Evolutionary conservation across 92 coral and sea anemone genomes (phyloP).

Genomic region (Micromussa lordhowensis): DNA sequence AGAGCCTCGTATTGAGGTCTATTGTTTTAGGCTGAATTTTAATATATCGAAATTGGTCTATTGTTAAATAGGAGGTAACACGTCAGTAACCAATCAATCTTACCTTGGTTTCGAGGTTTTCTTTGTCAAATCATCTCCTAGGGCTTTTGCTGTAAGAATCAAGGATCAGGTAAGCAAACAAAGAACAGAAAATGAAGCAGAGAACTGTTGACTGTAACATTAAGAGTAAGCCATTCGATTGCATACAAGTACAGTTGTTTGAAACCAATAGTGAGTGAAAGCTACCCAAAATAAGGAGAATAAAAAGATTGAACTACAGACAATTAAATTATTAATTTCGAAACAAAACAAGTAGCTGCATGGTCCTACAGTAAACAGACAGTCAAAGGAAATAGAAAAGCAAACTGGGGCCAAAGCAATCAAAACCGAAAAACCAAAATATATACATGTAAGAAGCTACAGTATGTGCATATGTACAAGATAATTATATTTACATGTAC

Average conservation of each 20-base stretch:
- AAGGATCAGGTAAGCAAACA: neutral
- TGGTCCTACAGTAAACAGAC: too few relatives aligned
- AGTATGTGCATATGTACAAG: neutral
- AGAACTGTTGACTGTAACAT: too few relatives aligned
- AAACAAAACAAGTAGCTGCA: too few relatives aligned
- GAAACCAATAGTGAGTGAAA: neutral
- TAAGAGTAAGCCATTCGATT: neutral
- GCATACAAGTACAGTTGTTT: neutral
- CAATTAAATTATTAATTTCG: too few relatives aligned
- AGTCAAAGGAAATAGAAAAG: too few relatives aligned
- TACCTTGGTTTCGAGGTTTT: slow-evolving; percentile 16
- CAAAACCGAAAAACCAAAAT: neutral
- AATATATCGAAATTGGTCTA: too few relatives aligned
- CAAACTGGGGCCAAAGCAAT: neutral
- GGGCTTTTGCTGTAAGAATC: neutral
- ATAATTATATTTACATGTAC: neutral
- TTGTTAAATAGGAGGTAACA: too few relatives aligned
- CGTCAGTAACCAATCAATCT: neutral
- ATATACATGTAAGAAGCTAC: neutral
- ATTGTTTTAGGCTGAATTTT: too few relatives aligned
- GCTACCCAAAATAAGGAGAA: neutral
- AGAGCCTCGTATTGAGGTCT: too few relatives aligned
- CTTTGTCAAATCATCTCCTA: neutral
- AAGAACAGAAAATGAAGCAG: neutral
- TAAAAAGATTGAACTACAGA: neutral